Percentiles rank a stretch among this genome's conserved stretches.
Conservation (phyloP, 2,888 invertebrate genomes). For the Sabatieria punctata region DNA sequence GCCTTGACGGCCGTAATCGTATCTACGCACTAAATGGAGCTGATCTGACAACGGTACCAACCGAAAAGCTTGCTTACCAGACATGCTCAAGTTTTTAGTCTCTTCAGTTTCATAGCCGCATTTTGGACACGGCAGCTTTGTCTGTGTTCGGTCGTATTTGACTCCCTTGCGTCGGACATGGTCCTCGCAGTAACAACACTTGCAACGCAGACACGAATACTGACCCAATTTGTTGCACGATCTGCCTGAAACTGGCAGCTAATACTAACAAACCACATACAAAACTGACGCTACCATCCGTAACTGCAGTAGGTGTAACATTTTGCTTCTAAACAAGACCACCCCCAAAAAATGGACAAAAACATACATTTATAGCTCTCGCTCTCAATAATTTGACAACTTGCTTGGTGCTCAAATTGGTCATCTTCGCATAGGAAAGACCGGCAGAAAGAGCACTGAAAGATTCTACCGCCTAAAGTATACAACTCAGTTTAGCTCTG, state of each 20-base stretch:
- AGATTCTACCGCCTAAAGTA: constrained; percentile 40
- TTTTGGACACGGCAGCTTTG: constrained; percentile 77
- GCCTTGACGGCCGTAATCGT: too few relatives aligned
- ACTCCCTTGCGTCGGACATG: constrained; percentile 79
- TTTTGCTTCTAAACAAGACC: too few relatives aligned
- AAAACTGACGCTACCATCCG: too few relatives aligned
- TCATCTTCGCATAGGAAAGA: constrained; percentile 74
- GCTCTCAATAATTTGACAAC: constrained; percentile 80
- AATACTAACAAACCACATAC: too few relatives aligned
- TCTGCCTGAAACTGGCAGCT: constrained; percentile 51
- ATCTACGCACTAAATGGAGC: too few relatives aligned
- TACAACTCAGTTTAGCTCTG: too few relatives aligned
- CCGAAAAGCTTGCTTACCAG: constrained; percentile 64
- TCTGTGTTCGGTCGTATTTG: constrained; percentile 64
- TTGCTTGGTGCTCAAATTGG: constrained; percentile 92
- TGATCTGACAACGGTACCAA: too few relatives aligned
- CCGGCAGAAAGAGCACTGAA: constrained; percentile 73
- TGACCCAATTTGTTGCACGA: constrained; percentile 86
- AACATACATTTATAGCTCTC: constrained; percentile 89
- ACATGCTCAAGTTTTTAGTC: constrained; percentile 87
- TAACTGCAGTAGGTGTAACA: too few relatives aligned
- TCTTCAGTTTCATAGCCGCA: constrained; percentile 79
- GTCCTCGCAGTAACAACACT: constrained; percentile 88
- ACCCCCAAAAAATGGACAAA: too few relatives aligned
- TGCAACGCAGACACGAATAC: constrained; percentile 84